Conservation (phyloP, 64 coral and sea anemone species). For the Trachythela sp. region DNA sequence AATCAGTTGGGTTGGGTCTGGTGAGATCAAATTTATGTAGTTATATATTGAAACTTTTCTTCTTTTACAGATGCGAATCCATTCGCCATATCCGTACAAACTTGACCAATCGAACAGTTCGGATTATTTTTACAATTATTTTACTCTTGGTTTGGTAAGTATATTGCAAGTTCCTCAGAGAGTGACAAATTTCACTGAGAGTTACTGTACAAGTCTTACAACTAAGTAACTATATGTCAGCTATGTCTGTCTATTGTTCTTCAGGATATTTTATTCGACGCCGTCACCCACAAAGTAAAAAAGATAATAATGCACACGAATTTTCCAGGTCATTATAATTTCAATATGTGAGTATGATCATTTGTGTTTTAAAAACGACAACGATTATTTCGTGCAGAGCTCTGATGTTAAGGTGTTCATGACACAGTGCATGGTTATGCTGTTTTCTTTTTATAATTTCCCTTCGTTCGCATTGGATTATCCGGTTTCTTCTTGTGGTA, state of each 20-base stretch:
- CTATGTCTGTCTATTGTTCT: constrained; percentile 20
- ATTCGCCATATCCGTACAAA: constrained; percentile 90
- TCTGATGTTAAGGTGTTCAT: too few relatives aligned
- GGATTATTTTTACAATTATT: constrained; percentile 96
- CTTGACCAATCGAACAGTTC: constrained; percentile 90
- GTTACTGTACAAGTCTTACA: too few relatives aligned
- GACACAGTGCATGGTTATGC: too few relatives aligned
- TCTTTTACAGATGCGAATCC: constrained; percentile 79
- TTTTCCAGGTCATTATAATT: constrained; percentile 99
- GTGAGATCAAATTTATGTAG: too few relatives aligned
- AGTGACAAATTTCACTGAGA: too few relatives aligned
- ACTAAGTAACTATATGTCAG: too few relatives aligned
- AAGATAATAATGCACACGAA: constrained; percentile 99
- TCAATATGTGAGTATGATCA: constrained; percentile 75
- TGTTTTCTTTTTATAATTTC: too few relatives aligned
- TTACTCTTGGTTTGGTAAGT: constrained; percentile 90
- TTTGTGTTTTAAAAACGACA: neutral
- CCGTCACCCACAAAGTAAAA: constrained; percentile 77
- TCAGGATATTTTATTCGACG: constrained; percentile 94
- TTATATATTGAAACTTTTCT: neutral
- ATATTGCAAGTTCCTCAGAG: neutral
- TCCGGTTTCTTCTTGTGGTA: too few relatives aligned
- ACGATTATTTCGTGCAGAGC: too few relatives aligned
- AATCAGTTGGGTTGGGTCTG: too few relatives aligned
- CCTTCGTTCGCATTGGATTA: too few relatives aligned